Conservation (phyloP, 2,797 vertebrate genomes). For the Knipowitschia caucasica region DNA sequence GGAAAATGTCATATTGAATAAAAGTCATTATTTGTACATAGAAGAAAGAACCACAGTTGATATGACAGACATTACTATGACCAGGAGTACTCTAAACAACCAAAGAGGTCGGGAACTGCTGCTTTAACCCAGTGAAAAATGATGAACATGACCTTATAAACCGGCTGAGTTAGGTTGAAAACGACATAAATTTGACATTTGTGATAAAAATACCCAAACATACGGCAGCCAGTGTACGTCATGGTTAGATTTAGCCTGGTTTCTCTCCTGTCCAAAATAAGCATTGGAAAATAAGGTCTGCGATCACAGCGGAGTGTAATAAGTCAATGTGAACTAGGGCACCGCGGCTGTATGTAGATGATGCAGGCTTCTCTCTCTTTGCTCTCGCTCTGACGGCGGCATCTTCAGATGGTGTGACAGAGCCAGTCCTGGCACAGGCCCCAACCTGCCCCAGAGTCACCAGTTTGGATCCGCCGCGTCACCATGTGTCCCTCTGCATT, state of each 20-base stretch:
- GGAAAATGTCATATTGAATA: too few relatives aligned
- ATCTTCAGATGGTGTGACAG: conserved; percentile 39
- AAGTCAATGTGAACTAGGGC: conserved; percentile 71
- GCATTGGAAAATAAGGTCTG: conserved; percentile 54
- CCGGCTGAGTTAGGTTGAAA: not conserved
- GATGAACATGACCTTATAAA: not conserved
- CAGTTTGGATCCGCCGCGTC: conserved; percentile 29
- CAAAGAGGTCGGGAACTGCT: too few relatives aligned
- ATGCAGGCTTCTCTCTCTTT: conserved; percentile 46
- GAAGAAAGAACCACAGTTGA: too few relatives aligned
- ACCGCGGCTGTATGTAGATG: conserved; percentile 55
- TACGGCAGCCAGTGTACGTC: not conserved
- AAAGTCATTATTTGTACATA: too few relatives aligned
- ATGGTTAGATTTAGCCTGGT: conserved; percentile 9
- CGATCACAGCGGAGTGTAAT: conserved; percentile 26
- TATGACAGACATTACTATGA: too few relatives aligned
- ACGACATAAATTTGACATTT: not conserved
- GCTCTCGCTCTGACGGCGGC: conserved; percentile 26
- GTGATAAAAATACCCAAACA: not conserved
- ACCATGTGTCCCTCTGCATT: conserved; percentile 34
- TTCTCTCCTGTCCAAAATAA: conserved; percentile 29
- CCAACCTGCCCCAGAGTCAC: conserved; percentile 35
- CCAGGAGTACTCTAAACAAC: too few relatives aligned
- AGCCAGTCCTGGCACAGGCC: conserved; percentile 31
- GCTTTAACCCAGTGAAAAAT: too few relatives aligned